These are phyloP conservation scores for Drosophila koepferae DNA, from an alignment of 2,888 invertebrate genomes.

Conservation along the genomic window DNA sequence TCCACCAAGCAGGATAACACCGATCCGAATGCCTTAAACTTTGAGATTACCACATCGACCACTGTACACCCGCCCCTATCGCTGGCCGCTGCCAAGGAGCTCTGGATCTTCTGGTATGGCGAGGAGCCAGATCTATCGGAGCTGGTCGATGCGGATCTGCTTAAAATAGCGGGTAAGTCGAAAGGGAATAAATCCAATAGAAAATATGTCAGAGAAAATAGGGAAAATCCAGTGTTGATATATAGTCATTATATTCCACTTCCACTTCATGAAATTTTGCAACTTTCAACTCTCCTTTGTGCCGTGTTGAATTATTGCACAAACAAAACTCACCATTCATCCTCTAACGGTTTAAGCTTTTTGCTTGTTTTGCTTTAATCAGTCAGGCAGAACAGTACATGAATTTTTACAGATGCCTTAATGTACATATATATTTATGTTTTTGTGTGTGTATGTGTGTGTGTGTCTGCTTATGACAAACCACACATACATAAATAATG, in stretches of 20 bases:
- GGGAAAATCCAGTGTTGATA: not conserved
- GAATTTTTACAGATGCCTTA: not conserved
- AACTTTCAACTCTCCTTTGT: not conserved
- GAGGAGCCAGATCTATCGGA: conserved; percentile 96
- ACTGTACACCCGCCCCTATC: conserved; percentile 91
- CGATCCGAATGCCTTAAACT: conserved; percentile 86
- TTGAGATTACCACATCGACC: conserved; percentile 85
- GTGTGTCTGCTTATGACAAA: not conserved
- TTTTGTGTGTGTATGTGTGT: not conserved
- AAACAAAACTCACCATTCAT: not conserved
- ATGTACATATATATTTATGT: too few relatives aligned
- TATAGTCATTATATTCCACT: not conserved
- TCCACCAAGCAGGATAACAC: conserved; percentile 86
- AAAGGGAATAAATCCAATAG: not conserved
- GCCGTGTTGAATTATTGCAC: not conserved
- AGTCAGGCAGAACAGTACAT: not conserved
- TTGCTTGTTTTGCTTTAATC: not conserved
- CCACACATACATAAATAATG: conserved; percentile 24
- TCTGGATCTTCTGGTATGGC: conserved; percentile 99
- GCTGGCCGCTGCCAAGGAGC: conserved; percentile 95
- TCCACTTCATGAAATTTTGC: not conserved
- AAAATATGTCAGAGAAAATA: too few relatives aligned
- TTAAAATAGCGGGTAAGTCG: conserved; percentile 93
- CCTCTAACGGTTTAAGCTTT: not conserved
- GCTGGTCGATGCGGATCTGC: conserved; percentile 93